Conservation (phyloP, 92 coral and sea anemone species). For the Bergia puertoricense region DNA sequence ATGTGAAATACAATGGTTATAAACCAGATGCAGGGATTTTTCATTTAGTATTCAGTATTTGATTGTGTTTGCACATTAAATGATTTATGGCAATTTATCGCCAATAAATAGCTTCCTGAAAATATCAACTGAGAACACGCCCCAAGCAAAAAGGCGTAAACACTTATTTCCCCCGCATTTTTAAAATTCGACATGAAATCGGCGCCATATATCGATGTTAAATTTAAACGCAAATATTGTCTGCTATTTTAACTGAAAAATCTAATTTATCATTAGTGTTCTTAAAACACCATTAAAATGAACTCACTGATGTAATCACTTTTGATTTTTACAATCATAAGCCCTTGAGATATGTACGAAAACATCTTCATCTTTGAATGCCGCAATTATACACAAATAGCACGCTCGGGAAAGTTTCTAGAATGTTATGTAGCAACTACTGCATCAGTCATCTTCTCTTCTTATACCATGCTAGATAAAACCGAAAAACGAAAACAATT, state of each 20-base stretch:
- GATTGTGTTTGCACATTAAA: neutral
- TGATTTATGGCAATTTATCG: neutral
- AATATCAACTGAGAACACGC: neutral
- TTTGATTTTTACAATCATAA: neutral
- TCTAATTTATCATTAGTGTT: no score
- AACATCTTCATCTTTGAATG: neutral
- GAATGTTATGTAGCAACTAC: neutral
- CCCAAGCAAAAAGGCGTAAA: neutral
- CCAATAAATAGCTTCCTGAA: neutral
- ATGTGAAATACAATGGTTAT: neutral
- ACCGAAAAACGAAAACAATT: no score
- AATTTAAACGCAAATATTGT: neutral
- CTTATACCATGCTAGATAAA: no score
- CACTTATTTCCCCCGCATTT: neutral
- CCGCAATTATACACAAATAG: no score
- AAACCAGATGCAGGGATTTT: neutral
- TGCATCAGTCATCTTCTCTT: no score
- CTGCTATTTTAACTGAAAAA: neutral
- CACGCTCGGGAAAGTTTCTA: neutral
- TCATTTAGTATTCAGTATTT: neutral
- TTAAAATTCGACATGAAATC: neutral
- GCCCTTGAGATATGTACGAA: neutral
- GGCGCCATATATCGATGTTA: conserved; percentile 5
- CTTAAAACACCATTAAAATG: no score
- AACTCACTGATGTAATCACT: neutral